These are phyloP conservation scores for Barypeithes pellucidus DNA, from an alignment of 2,888 invertebrate genomes.

Conservation along the genomic window DNA sequence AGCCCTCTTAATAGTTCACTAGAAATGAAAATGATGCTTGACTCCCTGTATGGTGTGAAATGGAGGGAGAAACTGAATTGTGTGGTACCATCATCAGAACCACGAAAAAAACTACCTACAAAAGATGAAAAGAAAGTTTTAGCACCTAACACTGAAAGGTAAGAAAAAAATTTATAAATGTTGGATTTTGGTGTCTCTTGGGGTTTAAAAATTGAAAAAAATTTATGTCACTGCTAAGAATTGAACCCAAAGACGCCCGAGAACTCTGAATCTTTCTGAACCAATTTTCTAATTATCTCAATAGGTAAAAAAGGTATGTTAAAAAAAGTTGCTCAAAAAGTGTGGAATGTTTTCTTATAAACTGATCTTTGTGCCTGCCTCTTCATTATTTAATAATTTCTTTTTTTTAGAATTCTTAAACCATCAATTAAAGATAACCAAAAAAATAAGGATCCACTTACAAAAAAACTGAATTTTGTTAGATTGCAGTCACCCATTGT, in stretches of 20 bases:
- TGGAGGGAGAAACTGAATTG: slow-evolving; percentile 65
- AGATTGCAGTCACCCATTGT: slow-evolving; percentile 55
- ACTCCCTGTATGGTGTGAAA: slow-evolving; percentile 65
- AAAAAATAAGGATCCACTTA: slow-evolving; percentile 54
- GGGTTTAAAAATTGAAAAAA: no score
- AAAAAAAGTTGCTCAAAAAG: no score
- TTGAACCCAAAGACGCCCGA: no score
- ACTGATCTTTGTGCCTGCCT: no score
- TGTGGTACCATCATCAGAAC: slow-evolving; percentile 63
- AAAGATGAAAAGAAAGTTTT: slow-evolving; percentile 32
- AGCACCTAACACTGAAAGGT: slow-evolving; percentile 35
- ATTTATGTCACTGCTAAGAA: no score
- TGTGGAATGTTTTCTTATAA: no score
- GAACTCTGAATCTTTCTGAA: no score
- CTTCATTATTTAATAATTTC: no score
- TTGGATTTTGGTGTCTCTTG: no score
- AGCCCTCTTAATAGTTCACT: slow-evolving; percentile 17
- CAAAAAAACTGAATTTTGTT: slow-evolving; percentile 56
- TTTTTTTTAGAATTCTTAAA: slow-evolving; percentile 32
- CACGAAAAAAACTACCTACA: slow-evolving; percentile 40
- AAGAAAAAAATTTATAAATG: not conserved
- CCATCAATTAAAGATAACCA: slow-evolving; percentile 30
- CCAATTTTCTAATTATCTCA: no score
- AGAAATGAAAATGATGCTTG: slow-evolving; percentile 60
- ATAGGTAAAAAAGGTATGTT: no score